Percentiles rank a stretch among this genome's conserved stretches.
phyloP scores from a whole-genome alignment of 2,888 invertebrate species.

The Caradrina clavipalpis region DNA sequence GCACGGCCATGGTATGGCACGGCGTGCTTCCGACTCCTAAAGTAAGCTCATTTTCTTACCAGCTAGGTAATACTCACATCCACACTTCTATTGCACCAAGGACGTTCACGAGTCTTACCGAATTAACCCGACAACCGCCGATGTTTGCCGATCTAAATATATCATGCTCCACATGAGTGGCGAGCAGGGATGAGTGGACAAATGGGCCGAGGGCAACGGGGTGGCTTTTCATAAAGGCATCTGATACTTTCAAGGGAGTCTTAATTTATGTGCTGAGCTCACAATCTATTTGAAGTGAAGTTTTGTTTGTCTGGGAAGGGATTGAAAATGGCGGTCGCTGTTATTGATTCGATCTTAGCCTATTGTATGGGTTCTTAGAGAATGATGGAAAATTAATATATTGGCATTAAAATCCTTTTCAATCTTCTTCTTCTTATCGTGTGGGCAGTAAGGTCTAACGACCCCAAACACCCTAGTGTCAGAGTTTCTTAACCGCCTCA shows the following conservation, averaged over 20 bases:
- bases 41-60: neutral
- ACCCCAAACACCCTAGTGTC: no score
- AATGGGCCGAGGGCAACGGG: slow-evolving; percentile 49
- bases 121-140: slow-evolving; percentile 39
- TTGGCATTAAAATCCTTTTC: neutral
- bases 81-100: neutral
- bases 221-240: slow-evolving; percentile 51
- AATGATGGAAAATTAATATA: neutral
- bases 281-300: slow-evolving; percentile 20
- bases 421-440: no score
- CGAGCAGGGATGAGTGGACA: slow-evolving; percentile 55
- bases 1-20: no score
- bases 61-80: neutral
- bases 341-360: neutral
- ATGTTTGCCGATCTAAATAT: slow-evolving; percentile 55
- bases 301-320: slow-evolving; percentile 24
- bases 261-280: slow-evolving; percentile 47
- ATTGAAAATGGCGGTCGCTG: neutral
- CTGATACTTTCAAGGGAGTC: slow-evolving; percentile 44
- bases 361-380: slow-evolving; percentile 2
- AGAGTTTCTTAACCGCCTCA: no score
- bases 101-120: slow-evolving; percentile 18
- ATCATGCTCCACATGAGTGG: slow-evolving; percentile 46
- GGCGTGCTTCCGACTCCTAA: neutral
- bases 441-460: no score